A percentile compares a stretch with the other conserved stretches of the same genome.
Conservation (phyloP, 1,140 invertebrate species). For the Bombus balteatus region DNA sequence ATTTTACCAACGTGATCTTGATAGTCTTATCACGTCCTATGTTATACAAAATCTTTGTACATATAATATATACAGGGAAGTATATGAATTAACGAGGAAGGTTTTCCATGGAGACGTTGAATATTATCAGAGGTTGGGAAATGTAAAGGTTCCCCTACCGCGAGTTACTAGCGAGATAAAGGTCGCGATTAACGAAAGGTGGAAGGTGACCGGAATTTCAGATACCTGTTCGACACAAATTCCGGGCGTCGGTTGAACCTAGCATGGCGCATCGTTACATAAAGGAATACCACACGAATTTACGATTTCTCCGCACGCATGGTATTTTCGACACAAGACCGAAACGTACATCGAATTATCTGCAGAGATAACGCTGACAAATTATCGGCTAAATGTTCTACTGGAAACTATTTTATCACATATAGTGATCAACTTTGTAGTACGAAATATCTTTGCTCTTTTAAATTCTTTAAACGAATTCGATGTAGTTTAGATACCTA, state of each 20-base stretch:
- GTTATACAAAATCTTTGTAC: too few species aligned
- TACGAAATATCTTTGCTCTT: background rate
- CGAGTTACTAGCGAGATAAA: constrained; percentile 38
- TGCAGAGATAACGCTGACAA: constrained; percentile 18
- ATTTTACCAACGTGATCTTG: too few species aligned
- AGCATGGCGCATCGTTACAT: constrained; percentile 36
- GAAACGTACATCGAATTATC: background rate
- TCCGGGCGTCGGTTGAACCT: constrained; percentile 39
- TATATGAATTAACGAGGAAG: background rate
- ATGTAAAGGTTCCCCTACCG: background rate
- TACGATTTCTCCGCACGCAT: constrained; percentile 31
- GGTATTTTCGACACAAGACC: constrained; percentile 32
- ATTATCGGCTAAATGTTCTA: background rate
- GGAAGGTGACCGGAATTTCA: constrained; percentile 53
- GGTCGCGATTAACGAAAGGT: constrained; percentile 46
- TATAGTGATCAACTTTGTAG: background rate
- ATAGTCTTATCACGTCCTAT: too few species aligned
- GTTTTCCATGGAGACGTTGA: background rate
- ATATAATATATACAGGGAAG: background rate
- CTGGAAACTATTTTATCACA: constrained; percentile 26
- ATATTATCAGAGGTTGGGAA: constrained; percentile 27
- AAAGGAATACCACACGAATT: constrained; percentile 45
- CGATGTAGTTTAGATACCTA: background rate
- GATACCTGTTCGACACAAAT: constrained; percentile 53
- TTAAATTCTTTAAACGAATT: background rate